Conservation (phyloP, 1,140 invertebrate genomes). For the Euschistus heros region DNA sequence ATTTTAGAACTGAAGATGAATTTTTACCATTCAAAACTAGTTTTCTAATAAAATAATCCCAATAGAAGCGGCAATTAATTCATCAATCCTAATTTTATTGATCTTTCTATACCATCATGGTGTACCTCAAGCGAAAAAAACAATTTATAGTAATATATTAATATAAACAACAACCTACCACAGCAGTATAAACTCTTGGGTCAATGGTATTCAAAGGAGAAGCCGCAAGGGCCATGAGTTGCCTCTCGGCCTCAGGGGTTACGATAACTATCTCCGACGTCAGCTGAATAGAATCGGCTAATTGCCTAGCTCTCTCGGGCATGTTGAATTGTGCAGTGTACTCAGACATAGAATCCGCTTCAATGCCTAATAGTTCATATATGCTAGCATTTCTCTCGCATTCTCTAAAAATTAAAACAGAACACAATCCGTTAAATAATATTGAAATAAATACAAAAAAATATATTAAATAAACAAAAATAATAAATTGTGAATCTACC, state of each 20-base stretch:
- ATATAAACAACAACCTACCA: slow-evolving; percentile 39
- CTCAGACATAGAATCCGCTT: slow-evolving; percentile 41
- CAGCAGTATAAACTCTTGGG: slow-evolving; percentile 50
- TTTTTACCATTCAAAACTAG: too few relatives aligned
- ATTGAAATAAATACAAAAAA: background rate
- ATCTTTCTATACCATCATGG: too few relatives aligned
- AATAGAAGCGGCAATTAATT: too few relatives aligned
- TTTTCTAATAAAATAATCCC: too few relatives aligned
- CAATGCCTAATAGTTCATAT: slow-evolving; percentile 51
- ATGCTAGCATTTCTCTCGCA: slow-evolving; percentile 65
- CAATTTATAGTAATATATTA: too few relatives aligned
- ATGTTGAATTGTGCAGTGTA: slow-evolving; percentile 42
- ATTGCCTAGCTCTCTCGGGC: slow-evolving; percentile 41
- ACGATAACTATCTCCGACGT: slow-evolving; percentile 46
- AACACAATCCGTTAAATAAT: background rate
- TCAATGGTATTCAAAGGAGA: slow-evolving; percentile 57
- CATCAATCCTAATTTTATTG: too few relatives aligned
- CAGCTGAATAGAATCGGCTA: slow-evolving; percentile 42
- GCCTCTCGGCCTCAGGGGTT: slow-evolving; percentile 43
- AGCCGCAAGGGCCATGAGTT: slow-evolving; percentile 49
- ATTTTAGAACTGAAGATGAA: too few relatives aligned
- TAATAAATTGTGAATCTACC: background rate
- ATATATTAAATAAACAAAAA: background rate
- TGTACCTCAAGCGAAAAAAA: too few relatives aligned
- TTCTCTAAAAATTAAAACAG: slow-evolving; percentile 32